Evolutionary conservation across 1,140 invertebrate genomes (phyloP).

Genomic region (Euwallacea similis): DNA sequence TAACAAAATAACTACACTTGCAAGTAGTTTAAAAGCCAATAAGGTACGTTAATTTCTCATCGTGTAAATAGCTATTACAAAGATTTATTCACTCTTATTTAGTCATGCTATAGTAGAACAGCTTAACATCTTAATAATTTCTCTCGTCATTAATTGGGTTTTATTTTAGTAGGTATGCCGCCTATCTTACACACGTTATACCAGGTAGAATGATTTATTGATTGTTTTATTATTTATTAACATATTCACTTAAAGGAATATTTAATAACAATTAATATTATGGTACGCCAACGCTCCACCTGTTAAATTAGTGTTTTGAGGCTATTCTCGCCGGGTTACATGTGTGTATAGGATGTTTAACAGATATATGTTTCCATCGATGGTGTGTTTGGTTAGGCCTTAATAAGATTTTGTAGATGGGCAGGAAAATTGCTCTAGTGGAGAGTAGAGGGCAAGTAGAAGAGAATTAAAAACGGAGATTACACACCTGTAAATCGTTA

Average conservation of each 20-base stretch:
- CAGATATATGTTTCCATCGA: neutral
- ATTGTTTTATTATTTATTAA: slow-evolving; percentile 14
- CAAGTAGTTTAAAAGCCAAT: too few relatives aligned
- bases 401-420: too few relatives aligned
- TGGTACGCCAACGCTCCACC: slow-evolving; percentile 14
- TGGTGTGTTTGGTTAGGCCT: too few relatives aligned
- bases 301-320: slow-evolving; percentile 12
- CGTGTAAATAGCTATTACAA: too few relatives aligned
- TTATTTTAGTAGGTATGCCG: slow-evolving; percentile 5
- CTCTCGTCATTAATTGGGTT: slow-evolving; percentile 4
- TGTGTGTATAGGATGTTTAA: neutral
- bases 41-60: too few relatives aligned
- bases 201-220: slow-evolving; percentile 9
- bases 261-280: slow-evolving; percentile 20
- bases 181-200: neutral
- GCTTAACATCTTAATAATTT: neutral
- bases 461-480: too few relatives aligned
- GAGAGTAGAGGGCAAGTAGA: too few relatives aligned
- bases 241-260: slow-evolving; percentile 16
- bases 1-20: too few relatives aligned
- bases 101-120: too few relatives aligned
- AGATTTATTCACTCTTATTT: too few relatives aligned
- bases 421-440: too few relatives aligned
- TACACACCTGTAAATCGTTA: slow-evolving; percentile 11
- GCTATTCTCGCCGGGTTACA: neutral